phyloP scores from a whole-genome alignment of 1,140 invertebrate species.

The Dufourea novaeangliae region DNA sequence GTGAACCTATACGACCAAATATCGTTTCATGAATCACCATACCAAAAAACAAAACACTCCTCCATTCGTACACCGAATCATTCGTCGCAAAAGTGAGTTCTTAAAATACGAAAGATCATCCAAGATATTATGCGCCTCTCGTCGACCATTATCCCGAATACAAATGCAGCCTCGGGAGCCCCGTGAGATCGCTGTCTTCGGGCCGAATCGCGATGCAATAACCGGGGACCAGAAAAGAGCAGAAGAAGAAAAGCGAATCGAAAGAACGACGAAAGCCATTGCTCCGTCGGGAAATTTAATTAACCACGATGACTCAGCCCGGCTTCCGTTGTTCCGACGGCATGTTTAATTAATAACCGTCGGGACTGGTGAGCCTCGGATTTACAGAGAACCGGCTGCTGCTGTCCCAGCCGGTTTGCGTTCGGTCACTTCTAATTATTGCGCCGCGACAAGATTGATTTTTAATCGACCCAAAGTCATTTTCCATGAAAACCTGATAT shows the following conservation, averaged over 20 bases:
- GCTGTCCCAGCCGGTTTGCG: not conserved
- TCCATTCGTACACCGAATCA: no score
- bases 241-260: not conserved
- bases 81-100: no score
- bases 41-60: no score
- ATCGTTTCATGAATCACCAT: no score
- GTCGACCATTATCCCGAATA: no score
- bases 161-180: no score
- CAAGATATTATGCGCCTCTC: no score
- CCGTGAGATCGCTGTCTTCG: no score
- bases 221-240: not conserved
- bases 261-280: no score
- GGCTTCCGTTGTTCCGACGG: not conserved
- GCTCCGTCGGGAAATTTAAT: slow-evolving; percentile 9
- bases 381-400: not conserved
- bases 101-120: no score
- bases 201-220: not conserved
- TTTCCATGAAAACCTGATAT: not conserved
- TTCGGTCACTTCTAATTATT: slow-evolving; percentile 25
- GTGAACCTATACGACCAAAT: no score
- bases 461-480: slow-evolving; percentile 3
- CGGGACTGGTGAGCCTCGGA: not conserved
- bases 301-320: slow-evolving; percentile 9
- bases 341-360: slow-evolving; percentile 25
- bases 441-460: slow-evolving; percentile 30